A percentile compares a stretch with the other conserved stretches of the same genome.
phyloP scores from a whole-genome alignment of 2,113 vertebrate genomes.

The Brachyhypopomus gauderio region DNA sequence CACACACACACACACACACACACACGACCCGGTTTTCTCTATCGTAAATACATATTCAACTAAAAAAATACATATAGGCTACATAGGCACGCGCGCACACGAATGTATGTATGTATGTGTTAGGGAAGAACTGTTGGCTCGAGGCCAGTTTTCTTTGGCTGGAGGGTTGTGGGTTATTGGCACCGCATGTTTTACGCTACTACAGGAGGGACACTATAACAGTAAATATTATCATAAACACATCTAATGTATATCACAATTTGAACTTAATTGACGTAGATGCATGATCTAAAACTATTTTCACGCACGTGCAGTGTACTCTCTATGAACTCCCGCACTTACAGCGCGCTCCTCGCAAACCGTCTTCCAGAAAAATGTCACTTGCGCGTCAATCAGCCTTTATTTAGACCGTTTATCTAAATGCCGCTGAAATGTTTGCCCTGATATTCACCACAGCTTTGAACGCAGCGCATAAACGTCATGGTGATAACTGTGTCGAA shows the following conservation, averaged over 20 bases:
- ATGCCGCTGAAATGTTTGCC: not conserved
- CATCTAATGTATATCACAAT: too few species aligned
- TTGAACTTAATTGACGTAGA: too few species aligned
- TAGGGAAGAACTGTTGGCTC: not conserved
- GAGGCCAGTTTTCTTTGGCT: too few species aligned
- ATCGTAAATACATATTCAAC: not conserved
- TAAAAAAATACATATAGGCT: not conserved
- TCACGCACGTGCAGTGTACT: too few species aligned
- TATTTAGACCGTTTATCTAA: not conserved
- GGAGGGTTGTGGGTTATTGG: too few species aligned
- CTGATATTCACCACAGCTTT: not conserved
- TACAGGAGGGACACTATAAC: too few species aligned
- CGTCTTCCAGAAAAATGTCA: not conserved
- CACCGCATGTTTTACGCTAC: too few species aligned
- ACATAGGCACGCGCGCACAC: slow-evolving; percentile 35
- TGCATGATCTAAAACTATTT: too few species aligned
- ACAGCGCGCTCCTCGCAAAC: not conserved
- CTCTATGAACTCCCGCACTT: not conserved
- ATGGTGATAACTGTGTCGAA: not conserved
- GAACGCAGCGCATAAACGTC: not conserved
- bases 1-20: slow-evolving; percentile 14
- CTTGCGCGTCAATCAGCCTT: not conserved
- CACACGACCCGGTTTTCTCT: not conserved
- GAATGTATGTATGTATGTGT: not conserved
- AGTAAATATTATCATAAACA: too few species aligned